Evolutionary conservation across 2,113 vertebrate species (phyloP), one percentile per base, ranked within the genome.

Genomic region (Casuarius casuarius): DNA sequence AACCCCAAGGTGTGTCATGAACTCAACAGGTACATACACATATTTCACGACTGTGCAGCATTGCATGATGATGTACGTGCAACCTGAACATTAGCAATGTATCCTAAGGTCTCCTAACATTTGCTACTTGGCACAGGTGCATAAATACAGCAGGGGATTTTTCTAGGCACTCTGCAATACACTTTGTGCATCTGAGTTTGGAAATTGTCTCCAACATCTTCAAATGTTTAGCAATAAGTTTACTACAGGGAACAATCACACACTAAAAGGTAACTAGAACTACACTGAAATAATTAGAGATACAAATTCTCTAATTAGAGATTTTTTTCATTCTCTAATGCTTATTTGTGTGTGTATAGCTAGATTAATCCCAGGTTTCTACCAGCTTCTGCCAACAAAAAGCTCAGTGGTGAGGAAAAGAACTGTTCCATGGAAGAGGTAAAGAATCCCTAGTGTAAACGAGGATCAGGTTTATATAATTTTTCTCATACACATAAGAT

Each of bases 101-200:
- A 72, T 67, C 35, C 25, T 18, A 56, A 62, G n/a, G 22, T 52
- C 20, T 86, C 63, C 63, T 38, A 25, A 51, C 7, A 13, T 66
- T 79, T 70, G 38, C 33, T 80, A 8, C 29, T 25, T 31, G 5
- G 15, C 23, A 52, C 19, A 56, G 26, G 40, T 52, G 8, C 59
- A 71, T 68, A 84, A 87, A 82, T 40, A 44, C 1, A 77, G 67
- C 25, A 70, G 31, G 16, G 66, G 11, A 21, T 35, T 86, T 66
- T 93, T 58, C 31, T 13, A 59, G 10, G 15, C 61, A 48, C 72
- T 67, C 90, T 79, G 54, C 75, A 91, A 80, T 28, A 85, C 26
- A 18, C 74, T 97, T 92, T 94, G 92, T 91, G 81, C 89, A 97
- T 95, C 96, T 84, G 91, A 96, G 87, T 56, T 95, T 91, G 76